A percentile compares a stretch with the other conserved stretches of the same genome.
Conservation (phyloP, 2,888 invertebrate species). For the Podotricha telesiphe region DNA sequence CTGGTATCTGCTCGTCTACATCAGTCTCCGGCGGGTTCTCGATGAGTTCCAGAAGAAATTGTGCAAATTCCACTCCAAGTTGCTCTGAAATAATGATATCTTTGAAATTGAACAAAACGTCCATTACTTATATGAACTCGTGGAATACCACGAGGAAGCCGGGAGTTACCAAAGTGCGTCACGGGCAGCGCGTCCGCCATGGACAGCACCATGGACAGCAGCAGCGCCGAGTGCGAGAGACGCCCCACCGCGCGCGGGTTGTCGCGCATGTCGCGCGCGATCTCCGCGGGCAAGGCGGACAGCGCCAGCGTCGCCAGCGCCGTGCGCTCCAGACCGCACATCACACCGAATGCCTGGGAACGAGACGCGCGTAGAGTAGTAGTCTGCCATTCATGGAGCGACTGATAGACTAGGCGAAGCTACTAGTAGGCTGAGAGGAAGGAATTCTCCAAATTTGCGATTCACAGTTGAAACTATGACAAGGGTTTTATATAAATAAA, state of each 20-base stretch:
- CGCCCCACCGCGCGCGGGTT: conserved; percentile 91
- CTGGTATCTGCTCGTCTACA: conserved; percentile 92
- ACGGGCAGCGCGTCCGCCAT: conserved; percentile 95
- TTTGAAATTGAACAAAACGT: too few relatives aligned
- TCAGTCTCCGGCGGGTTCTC: conserved; percentile 92
- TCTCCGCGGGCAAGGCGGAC: conserved; percentile 94
- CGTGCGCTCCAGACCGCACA: conserved; percentile 92
- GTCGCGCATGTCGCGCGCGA: conserved; percentile 92
- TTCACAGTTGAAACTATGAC: too few relatives aligned
- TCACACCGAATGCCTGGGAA: conserved; percentile 92
- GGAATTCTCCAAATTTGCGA: too few relatives aligned
- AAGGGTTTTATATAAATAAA: too few relatives aligned
- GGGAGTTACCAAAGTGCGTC: conserved; percentile 90
- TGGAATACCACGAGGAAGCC: neutral
- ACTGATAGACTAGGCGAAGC: too few relatives aligned
- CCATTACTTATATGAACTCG: too few relatives aligned
- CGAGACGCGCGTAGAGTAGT: too few relatives aligned
- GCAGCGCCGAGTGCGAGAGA: conserved; percentile 91
- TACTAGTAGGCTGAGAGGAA: too few relatives aligned
- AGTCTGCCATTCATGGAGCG: too few relatives aligned
- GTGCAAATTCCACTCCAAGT: conserved; percentile 91
- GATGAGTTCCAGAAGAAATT: conserved; percentile 91
- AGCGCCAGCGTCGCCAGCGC: conserved; percentile 92
- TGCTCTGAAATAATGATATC: conserved; percentile 90
- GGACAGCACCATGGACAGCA: conserved; percentile 94